Percentiles rank a stretch among this genome's conserved stretches.
These are phyloP conservation scores for Hirtodrosophila duncani DNA, from an alignment of 2,888 invertebrate species.

Conservation along the genomic window DNA sequence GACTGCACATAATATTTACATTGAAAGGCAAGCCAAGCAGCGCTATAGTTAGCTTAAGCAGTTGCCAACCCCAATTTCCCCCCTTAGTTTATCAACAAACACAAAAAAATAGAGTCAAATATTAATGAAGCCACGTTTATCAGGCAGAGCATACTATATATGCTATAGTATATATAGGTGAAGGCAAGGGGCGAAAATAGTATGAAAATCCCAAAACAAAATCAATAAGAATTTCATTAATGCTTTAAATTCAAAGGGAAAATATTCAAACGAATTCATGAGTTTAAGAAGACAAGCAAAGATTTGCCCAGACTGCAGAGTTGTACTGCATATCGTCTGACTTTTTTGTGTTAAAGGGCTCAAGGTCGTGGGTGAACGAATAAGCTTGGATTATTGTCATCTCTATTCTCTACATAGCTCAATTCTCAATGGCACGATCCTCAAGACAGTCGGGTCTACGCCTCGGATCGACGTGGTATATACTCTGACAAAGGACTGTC, in stretches of 20 bases:
- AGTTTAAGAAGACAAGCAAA: too few relatives aligned
- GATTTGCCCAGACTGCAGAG: too few relatives aligned
- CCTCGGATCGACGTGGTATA: too few relatives aligned
- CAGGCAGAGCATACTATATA: constrained; percentile 12
- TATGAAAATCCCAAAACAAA: constrained; percentile 34
- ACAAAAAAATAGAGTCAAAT: constrained; percentile 34
- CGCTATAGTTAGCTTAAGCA: constrained; percentile 53
- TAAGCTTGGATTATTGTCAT: too few relatives aligned
- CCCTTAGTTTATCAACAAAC: neutral
- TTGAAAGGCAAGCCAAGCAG: constrained; percentile 38
- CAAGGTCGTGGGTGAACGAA: too few relatives aligned
- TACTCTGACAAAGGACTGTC: too few relatives aligned
- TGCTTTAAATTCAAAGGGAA: too few relatives aligned
- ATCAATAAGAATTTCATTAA: constrained; percentile 46
- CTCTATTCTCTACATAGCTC: too few relatives aligned
- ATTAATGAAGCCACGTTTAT: constrained; percentile 60
- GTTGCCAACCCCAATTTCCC: constrained; percentile 9
- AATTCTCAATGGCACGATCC: too few relatives aligned
- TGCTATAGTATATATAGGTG: constrained; percentile 7
- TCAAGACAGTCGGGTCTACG: too few relatives aligned
- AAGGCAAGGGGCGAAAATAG: neutral
- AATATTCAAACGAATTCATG: neutral
- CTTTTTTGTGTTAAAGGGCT: too few relatives aligned
- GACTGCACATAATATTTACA: constrained; percentile 19
- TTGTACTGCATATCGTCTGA: too few relatives aligned